Percentiles rank a stretch among this genome's conserved stretches.
phyloP scores from a whole-genome alignment of 2,113 vertebrate genomes.

The Clinocottus analis region DNA sequence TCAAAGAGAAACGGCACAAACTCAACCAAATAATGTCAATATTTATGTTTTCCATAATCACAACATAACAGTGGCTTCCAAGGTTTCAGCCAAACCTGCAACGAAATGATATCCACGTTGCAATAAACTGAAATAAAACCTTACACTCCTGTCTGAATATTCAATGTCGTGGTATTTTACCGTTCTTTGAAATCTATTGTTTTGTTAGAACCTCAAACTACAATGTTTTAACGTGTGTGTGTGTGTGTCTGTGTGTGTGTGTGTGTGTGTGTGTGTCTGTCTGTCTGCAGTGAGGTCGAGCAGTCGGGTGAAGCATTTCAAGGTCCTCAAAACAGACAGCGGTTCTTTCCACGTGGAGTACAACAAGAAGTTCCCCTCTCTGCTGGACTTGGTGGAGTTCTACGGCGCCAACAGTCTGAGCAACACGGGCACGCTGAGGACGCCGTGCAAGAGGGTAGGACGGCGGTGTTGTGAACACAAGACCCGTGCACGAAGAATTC shows the following conservation, averaged over 20 bases:
- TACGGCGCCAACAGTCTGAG: conserved; percentile 74
- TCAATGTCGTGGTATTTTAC: not conserved
- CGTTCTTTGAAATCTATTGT: not conserved
- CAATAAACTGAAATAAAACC: not conserved
- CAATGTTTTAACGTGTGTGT: no score
- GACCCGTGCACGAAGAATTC: not conserved
- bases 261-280: no score
- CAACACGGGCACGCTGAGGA: conserved; percentile 56
- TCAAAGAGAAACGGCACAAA: conserved; percentile 2
- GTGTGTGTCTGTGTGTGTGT: no score
- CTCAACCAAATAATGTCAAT: no score
- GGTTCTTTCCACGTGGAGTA: conserved; percentile 70
- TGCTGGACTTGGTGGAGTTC: conserved; percentile 76
- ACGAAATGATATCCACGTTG: not conserved
- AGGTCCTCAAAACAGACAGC: conserved; percentile 52
- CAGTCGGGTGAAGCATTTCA: conserved; percentile 82
- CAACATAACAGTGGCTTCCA: not conserved
- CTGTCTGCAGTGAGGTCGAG: conserved; percentile 67
- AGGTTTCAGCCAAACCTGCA: not conserved
- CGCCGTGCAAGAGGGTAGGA: conserved; percentile 82
- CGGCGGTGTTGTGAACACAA: not conserved
- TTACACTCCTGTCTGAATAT: not conserved
- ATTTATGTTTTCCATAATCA: conserved; percentile 11
- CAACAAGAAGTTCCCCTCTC: conserved; percentile 63
- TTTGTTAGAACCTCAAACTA: not conserved